Evolutionary conservation across 1,140 invertebrate genomes (phyloP), one percentile per base, ranked within the genome.

Genomic region (Pseudomyrmex pallidus): DNA sequence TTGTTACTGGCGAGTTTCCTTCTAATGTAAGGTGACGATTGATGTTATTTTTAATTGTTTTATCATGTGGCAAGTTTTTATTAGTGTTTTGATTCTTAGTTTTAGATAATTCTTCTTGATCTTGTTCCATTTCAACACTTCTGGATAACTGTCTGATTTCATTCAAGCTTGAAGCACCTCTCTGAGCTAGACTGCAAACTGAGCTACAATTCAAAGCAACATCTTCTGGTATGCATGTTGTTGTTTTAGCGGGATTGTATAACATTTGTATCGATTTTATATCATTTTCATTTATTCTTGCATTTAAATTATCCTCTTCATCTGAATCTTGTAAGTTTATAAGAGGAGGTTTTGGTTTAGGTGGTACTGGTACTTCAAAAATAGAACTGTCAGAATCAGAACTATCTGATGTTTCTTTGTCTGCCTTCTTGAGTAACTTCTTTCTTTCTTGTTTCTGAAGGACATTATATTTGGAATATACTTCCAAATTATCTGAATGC

Each of bases 281-380:
- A 63, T 44, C 10, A 35, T 67, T 44, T 15, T 35, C 3, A 76
- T 52, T 20, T 48, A 52, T 35, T 3, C 0, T 0, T 8, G 10
- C 56, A 57, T 46, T 25, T 59, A 7, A 15, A 10, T 25, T 0
- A 1, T 54, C 12, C 61, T 85, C 67, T 22, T 77, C 82, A 52
- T 92, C 91, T 0, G 91, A 92, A 85, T 93, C 92, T 46, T 90
- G 84, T 17, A 94, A 77, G 72, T 91, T 83, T 68, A 94, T 92
- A 12, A 93, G 35, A 0, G 74, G 90, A 35, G 93, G 93, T 15
- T 67, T 44, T 15, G 92, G 92, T 85, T 93, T 94, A 2, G 92
- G 92, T 46, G 93, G 91, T 22, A 94, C 74, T 17, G 93, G 93
- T 67, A 94, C 89, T 88, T 94, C 93, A 35, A 91, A 89, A 84